Conservation (phyloP, 1,140 invertebrate species). For the Penaeus japonicus region DNA sequence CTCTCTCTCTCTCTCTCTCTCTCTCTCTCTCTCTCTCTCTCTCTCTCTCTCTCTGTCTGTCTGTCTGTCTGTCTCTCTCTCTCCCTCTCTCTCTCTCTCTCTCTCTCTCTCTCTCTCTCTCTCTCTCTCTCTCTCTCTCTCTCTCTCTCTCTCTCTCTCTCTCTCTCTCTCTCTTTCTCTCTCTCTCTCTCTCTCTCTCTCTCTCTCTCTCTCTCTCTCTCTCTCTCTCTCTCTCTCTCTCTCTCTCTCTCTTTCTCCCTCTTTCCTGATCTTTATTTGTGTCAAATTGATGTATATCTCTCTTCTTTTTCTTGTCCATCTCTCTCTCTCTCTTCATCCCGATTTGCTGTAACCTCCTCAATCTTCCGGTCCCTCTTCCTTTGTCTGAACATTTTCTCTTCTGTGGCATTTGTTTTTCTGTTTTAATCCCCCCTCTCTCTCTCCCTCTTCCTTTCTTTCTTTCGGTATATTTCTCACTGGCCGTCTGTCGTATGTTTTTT, state of each 20-base stretch:
- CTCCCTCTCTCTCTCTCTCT: no score
- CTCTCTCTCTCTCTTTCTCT: background rate
- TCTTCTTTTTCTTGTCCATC: background rate
- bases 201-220: background rate
- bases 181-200: background rate
- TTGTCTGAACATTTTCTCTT: no score
- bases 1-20: no score
- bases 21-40: no score
- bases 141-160: slow-evolving; percentile 1
- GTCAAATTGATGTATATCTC: background rate
- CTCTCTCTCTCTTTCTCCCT: background rate
- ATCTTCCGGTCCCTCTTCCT: background rate
- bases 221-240: background rate
- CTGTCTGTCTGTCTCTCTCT: background rate
- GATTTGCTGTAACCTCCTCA: background rate
- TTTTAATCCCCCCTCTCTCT: background rate
- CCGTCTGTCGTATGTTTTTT: background rate
- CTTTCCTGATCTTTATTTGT: background rate
- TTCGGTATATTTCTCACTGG: background rate
- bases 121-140: background rate
- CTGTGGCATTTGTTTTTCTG: no score
- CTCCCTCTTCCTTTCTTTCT: background rate
- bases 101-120: no score
- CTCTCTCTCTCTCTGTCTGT: no score
- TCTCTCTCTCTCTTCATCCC: background rate